Evolutionary conservation across 2,888 invertebrate species (phyloP).

Genomic region (Drosophila dives): DNA sequence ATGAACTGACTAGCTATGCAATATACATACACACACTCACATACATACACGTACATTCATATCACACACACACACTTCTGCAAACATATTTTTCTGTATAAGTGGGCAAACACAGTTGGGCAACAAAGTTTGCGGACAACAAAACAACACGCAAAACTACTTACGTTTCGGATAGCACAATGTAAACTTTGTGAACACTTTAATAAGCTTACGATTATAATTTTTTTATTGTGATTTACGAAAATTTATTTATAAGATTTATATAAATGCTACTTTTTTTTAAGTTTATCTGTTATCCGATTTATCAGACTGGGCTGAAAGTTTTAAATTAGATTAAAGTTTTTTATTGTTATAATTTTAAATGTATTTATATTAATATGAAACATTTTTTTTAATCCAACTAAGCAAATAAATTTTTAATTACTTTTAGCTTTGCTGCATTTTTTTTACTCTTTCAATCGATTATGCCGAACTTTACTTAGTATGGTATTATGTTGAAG

Average conservation of each 20-base stretch:
- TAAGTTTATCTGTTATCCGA: not conserved
- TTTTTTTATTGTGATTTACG: conserved; percentile 4
- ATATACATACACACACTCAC: conserved; percentile 26
- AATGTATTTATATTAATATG: not conserved
- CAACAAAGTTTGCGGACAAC: conserved; percentile 68
- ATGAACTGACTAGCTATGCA: conserved; percentile 61
- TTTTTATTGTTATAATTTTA: not conserved
- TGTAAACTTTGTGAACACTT: conserved; percentile 66
- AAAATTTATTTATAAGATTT: conserved; percentile 11
- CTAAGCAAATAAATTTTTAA: not conserved
- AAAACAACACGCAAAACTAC: conserved; percentile 74
- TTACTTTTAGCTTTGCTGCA: not conserved
- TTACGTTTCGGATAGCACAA: conserved; percentile 55
- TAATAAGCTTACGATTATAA: conserved; percentile 61
- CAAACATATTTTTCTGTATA: conserved; percentile 23
- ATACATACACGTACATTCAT: not conserved
- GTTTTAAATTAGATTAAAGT: not conserved
- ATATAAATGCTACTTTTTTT: conserved; percentile 10
- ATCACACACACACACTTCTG: conserved; percentile 8
- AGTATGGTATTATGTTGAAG: conserved; percentile 1
- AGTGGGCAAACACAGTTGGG: conserved; percentile 61
- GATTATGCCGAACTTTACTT: not conserved
- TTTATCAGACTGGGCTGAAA: not conserved
- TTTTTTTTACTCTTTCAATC: not conserved
- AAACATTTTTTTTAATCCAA: not conserved